A percentile compares a stretch with the other conserved stretches of the same genome.
Conservation (phyloP, 2,888 invertebrate species). For the Ormyrus nitidulus region DNA sequence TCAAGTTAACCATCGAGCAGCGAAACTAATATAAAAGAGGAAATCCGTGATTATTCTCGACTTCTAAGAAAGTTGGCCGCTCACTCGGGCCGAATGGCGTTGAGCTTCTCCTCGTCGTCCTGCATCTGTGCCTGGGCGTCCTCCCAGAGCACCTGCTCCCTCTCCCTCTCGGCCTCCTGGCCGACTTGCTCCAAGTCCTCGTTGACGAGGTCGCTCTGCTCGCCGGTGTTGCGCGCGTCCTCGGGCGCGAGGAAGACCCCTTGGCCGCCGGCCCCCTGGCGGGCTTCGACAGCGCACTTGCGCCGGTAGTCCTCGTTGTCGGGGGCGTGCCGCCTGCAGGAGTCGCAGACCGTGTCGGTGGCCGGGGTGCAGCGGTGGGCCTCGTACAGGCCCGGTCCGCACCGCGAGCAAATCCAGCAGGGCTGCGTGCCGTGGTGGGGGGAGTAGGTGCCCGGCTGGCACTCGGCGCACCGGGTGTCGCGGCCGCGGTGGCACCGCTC, state of each 20-base stretch:
- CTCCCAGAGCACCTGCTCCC: conserved; percentile 65
- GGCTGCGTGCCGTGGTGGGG: conserved; percentile 74
- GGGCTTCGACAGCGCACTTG: conserved; percentile 33
- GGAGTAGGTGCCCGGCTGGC: conserved; percentile 72
- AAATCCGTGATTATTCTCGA: no score
- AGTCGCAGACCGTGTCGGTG: conserved; percentile 74
- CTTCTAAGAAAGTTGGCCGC: no score
- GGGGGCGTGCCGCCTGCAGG: conserved; percentile 70
- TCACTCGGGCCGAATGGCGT: conserved; percentile 33
- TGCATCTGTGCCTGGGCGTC: conserved; percentile 66
- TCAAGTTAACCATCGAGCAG: no score
- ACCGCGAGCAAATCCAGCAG: conserved; percentile 75
- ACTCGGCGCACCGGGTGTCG: conserved; percentile 73
- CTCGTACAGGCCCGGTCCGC: conserved; percentile 75
- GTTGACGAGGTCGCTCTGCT: conserved; percentile 70
- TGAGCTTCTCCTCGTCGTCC: conserved; percentile 50
- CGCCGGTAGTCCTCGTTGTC: conserved; percentile 47
- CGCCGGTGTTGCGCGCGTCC: conserved; percentile 70
- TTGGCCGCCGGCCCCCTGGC: not conserved
- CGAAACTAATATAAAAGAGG: no score
- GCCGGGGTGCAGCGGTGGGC: conserved; percentile 72
- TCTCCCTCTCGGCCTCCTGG: conserved; percentile 38
- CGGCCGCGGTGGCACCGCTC: conserved; percentile 67
- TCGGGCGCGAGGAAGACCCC: conserved; percentile 71
- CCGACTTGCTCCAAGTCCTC: conserved; percentile 61